Base-by-base conservation (phyloP, 2,797 vertebrate genomes). In the Australoheros facetus region DNA sequence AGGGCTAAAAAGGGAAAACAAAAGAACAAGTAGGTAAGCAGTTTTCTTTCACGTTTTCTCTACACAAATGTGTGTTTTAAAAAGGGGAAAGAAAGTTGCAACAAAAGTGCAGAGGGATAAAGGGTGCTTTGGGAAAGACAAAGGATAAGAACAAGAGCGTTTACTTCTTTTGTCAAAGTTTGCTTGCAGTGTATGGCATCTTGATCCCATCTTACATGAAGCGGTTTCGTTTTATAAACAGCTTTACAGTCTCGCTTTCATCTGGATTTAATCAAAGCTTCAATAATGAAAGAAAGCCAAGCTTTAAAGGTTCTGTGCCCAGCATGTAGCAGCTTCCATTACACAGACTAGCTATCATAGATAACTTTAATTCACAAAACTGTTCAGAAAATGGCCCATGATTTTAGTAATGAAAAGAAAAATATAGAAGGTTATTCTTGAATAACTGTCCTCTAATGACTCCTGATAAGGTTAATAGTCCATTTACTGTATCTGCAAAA, bases 201-300 rank as follows among this genome's bases (percentile, higher is more conserved):
- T 85, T 75, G 58, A 83, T 79, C n/a, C 14, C 14, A 37, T 77
- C 53, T 78, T 55, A 69, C 19, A 69, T n/a, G 62, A 30, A 69
- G 62, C 39, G 12, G 12, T 53, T 60, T 82, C 10, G 37, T 78
- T 71, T 69, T 34, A 48, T 51, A 69, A 80, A 28, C 32, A 21
- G 56, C 42, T 78, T 54, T 51, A 53, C 2, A 32, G 54, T 32
- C 14, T 55, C 28, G n/a, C 10, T 75, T 75, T 79, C 39, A 72
- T 84, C 45, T 84, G 79, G 78, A 81, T 85, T 77, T 77, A 55
- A 86, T 81, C 42, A 69, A 87, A 75, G 73, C 73, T 76, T 71
- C 21, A 3, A 73, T 58, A 75, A 73, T 57, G 4, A 82, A 71
- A 32, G 12, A 73, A 26, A 75, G 30, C 55, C 56, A 56, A 70